A percentile compares a stretch with the other conserved stretches of the same genome.
Conservation (phyloP, 2,888 invertebrate species). For the Pycnomerus fuliginosus region DNA sequence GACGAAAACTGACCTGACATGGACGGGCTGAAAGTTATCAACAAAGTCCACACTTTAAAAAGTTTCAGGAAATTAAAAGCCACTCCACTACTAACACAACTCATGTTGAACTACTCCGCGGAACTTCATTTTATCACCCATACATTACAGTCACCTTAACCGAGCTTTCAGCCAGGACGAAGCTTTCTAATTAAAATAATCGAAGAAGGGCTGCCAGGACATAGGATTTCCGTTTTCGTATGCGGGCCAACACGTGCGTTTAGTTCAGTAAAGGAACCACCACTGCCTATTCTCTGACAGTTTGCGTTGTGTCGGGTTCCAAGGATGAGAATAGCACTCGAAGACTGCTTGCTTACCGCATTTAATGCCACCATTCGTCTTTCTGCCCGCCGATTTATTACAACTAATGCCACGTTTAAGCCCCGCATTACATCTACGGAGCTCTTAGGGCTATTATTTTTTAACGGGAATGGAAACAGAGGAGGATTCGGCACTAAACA, state of each 20-base stretch:
- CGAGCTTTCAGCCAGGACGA: too few species aligned
- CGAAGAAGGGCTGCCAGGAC: conserved; percentile 5
- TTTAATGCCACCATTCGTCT: conserved; percentile 29
- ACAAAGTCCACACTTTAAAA: conserved; percentile 35
- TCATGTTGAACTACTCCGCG: conserved; percentile 29
- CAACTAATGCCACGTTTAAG: conserved; percentile 20
- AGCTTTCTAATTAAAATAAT: conserved; percentile 8
- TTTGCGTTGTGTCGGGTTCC: conserved; percentile 18
- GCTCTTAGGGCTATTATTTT: conserved; percentile 21
- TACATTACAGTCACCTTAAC: conserved; percentile 6
- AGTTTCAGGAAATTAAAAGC: conserved; percentile 33
- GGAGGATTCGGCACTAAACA: too few species aligned
- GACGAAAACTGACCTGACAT: conserved; percentile 37
- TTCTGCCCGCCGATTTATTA: conserved; percentile 21
- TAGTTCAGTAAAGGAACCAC: conserved; percentile 24
- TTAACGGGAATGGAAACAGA: conserved; percentile 5
- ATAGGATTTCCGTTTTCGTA: conserved; percentile 27
- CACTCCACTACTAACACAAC: conserved; percentile 28
- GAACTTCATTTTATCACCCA: conserved; percentile 24
- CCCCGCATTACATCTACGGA: conserved; percentile 18
- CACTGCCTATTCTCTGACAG: conserved; percentile 27
- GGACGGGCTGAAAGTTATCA: conserved; percentile 28
- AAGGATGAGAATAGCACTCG: conserved; percentile 35
- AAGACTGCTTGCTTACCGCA: conserved; percentile 29
- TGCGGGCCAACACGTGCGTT: conserved; percentile 30